A percentile compares a stretch with the other conserved stretches of the same genome.
phyloP scores from a whole-genome alignment of 1,140 invertebrate genomes.

The Callitettix versicolor region DNA sequence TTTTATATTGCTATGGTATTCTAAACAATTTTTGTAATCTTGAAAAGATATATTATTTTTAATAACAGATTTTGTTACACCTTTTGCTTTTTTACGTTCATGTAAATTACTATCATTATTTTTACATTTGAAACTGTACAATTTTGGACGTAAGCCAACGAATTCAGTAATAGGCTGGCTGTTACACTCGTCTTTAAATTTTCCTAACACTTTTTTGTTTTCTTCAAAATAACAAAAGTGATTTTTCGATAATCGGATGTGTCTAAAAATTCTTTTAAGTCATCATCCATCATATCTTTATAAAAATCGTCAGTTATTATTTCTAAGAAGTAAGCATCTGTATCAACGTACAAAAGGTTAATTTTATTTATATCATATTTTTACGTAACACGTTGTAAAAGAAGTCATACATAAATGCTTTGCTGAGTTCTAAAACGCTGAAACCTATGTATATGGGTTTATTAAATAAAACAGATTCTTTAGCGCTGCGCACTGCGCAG shows the following conservation, averaged over 20 bases:
- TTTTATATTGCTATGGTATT: slow-evolving; percentile 4
- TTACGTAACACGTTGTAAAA: slow-evolving; percentile 15
- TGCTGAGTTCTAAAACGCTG: slow-evolving; percentile 16
- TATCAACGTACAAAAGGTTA: slow-evolving; percentile 32
- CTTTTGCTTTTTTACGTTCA: slow-evolving; percentile 25
- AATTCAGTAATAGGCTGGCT: slow-evolving; percentile 32
- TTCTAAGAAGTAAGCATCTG: slow-evolving; percentile 33
- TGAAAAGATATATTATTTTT: slow-evolving; percentile 14
- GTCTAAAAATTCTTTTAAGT: slow-evolving; percentile 17
- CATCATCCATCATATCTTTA: slow-evolving; percentile 14
- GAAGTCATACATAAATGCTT: slow-evolving; percentile 22
- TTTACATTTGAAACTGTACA: slow-evolving; percentile 30
- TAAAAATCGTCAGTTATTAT: slow-evolving; percentile 21
- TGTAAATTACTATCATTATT: slow-evolving; percentile 15
- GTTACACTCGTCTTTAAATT: slow-evolving; percentile 40
- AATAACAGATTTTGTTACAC: slow-evolving; percentile 22
- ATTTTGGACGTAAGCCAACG: slow-evolving; percentile 34
- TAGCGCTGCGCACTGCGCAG: slow-evolving; percentile 10
- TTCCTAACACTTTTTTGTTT: slow-evolving; percentile 36
- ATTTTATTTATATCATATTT: slow-evolving; percentile 6
- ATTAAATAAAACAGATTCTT: slow-evolving; percentile 10
- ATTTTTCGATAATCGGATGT: slow-evolving; percentile 19
- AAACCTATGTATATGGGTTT: slow-evolving; percentile 19
- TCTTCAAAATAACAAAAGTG: slow-evolving; percentile 12
- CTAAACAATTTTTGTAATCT: slow-evolving; percentile 18